Conservation (phyloP, 2,888 invertebrate species). For the Leptinotarsa peninsularis region DNA sequence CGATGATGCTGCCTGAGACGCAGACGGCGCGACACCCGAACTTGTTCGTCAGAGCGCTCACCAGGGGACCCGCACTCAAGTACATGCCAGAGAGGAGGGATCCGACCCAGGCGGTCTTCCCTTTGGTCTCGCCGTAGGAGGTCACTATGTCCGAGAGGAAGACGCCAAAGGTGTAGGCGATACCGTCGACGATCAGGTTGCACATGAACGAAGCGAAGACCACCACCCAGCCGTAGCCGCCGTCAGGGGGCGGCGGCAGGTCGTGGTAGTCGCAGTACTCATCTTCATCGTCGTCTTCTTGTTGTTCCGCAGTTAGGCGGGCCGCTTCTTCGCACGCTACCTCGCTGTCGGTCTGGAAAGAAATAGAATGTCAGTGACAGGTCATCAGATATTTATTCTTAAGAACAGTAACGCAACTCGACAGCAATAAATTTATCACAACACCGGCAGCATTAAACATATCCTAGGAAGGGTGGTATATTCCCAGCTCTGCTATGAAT, state of each 20-base stretch:
- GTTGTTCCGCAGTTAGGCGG: conserved; percentile 76
- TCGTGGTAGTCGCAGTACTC: conserved; percentile 80
- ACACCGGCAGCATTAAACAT: neutral
- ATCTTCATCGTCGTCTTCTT: conserved; percentile 72
- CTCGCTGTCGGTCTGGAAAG: conserved; percentile 85
- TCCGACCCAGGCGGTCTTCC: conserved; percentile 93
- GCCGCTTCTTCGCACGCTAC: conserved; percentile 87
- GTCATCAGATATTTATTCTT: neutral
- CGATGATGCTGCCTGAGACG: conserved; percentile 89
- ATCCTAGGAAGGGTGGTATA: too few species aligned
- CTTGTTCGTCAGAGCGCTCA: conserved; percentile 95
- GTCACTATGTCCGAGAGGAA: conserved; percentile 84
- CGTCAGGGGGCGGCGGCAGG: conserved; percentile 88
- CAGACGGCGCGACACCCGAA: conserved; percentile 95
- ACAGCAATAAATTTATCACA: neutral
- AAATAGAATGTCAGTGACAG: conserved; percentile 12
- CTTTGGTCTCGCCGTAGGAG: conserved; percentile 89
- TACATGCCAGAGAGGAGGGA: conserved; percentile 96
- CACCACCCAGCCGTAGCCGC: conserved; percentile 94
- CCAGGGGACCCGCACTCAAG: conserved; percentile 93
- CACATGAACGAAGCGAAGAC: conserved; percentile 97
- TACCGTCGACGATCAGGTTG: conserved; percentile 98
- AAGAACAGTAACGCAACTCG: neutral
- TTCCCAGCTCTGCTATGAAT: too few species aligned
- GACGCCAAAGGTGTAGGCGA: conserved; percentile 98